phyloP scores from a whole-genome alignment of 1,140 invertebrate species.

The Aradophagus sp. region DNA sequence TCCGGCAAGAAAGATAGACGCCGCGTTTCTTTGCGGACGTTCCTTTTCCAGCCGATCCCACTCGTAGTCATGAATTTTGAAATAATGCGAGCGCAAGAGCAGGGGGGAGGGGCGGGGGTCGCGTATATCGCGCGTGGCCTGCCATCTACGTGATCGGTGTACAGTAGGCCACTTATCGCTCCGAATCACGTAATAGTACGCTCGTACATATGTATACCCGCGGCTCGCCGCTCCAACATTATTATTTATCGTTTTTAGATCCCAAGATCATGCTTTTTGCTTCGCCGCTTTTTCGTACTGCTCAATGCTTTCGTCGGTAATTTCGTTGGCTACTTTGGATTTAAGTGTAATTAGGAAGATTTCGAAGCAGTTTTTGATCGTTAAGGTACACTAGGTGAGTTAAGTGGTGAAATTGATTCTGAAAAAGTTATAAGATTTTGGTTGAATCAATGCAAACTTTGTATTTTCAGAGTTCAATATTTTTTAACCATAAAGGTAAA shows the following conservation, averaged over 20 bases:
- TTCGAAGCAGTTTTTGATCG: too few species aligned
- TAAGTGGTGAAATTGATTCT: too few species aligned
- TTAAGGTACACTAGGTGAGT: too few species aligned
- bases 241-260: slow-evolving; percentile 43
- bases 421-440: too few species aligned
- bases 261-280: slow-evolving; percentile 21
- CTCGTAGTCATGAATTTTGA: slow-evolving; percentile 61
- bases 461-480: too few species aligned
- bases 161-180: slow-evolving; percentile 40
- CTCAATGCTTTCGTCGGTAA: slow-evolving; percentile 3
- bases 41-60: slow-evolving; percentile 36
- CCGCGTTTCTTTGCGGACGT: slow-evolving; percentile 27
- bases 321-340: too few species aligned
- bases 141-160: slow-evolving; percentile 58
- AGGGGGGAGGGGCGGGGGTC: slow-evolving; percentile 10
- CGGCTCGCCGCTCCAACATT: slow-evolving; percentile 12
- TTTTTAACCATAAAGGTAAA: too few species aligned
- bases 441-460: too few species aligned
- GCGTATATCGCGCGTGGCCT: slow-evolving; percentile 55
- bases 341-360: too few species aligned
- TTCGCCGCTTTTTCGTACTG: slow-evolving; percentile 6
- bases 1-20: slow-evolving; percentile 45
- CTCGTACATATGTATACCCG: slow-evolving; percentile 38
- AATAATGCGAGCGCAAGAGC: slow-evolving; percentile 59
- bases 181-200: slow-evolving; percentile 42